phyloP scores from a whole-genome alignment of 2,797 vertebrate species.

The Lepus oiostolus region DNA sequence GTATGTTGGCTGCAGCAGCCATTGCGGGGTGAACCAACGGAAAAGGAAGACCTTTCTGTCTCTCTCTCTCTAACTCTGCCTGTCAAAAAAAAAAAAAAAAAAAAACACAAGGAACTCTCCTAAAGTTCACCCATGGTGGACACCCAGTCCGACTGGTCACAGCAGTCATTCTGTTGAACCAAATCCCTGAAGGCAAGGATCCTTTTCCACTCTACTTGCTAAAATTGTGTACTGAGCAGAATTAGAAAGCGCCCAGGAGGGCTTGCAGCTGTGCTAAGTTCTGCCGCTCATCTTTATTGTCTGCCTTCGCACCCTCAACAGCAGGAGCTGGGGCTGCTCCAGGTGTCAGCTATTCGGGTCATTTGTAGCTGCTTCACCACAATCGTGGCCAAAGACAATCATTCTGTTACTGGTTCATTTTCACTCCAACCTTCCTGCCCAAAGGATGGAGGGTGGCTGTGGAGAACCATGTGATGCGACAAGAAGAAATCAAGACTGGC shows the following conservation, averaged over 20 bases:
- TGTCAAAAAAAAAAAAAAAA: too few species aligned
- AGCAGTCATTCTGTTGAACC: conserved; percentile 15
- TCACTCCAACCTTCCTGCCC: conserved; percentile 37
- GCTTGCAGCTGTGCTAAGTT: conserved; percentile 16
- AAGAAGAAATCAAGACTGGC: conserved; percentile 22
- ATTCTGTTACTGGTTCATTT: conserved; percentile 59
- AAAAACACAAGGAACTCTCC: too few species aligned
- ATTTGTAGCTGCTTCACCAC: conserved; percentile 38
- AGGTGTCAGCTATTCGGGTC: conserved; percentile 13
- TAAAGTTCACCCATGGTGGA: background rate
- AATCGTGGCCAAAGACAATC: conserved; percentile 39
- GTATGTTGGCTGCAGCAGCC: too few species aligned
- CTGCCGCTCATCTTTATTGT: background rate
- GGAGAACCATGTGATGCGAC: background rate
- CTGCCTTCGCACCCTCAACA: conserved; percentile 13
- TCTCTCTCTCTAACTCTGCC: too few species aligned
- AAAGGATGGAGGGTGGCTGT: conserved; percentile 17
- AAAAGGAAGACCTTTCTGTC: too few species aligned
- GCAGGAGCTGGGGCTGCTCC: background rate
- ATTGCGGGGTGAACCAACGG: too few species aligned
- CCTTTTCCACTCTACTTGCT: conserved; percentile 43
- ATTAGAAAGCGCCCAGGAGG: conserved; percentile 1
- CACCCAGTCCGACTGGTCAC: background rate
- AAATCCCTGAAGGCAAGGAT: background rate
- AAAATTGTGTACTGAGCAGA: conserved; percentile 49